Conservation (phyloP, 2,797 vertebrate species). For the Cuculus canorus region DNA sequence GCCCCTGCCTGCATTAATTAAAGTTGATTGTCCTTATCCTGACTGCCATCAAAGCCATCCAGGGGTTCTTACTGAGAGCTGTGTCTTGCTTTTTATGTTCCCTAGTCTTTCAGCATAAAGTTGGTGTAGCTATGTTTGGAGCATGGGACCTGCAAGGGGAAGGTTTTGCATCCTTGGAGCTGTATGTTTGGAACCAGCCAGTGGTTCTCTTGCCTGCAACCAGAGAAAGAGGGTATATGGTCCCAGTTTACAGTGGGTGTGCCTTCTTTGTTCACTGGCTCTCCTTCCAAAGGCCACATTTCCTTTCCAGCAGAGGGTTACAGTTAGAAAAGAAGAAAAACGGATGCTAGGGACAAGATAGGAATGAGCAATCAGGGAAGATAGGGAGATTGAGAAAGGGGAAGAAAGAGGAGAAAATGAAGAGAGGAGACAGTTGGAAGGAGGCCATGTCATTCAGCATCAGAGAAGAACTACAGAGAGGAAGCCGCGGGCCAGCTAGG, state of each 20-base stretch:
- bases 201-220: background rate
- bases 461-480: background rate
- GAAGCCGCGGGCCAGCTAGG: background rate
- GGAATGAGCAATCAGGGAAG: background rate
- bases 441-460: background rate
- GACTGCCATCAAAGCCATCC: background rate
- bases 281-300: background rate
- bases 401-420: background rate
- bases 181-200: background rate
- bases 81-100: background rate
- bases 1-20: background rate
- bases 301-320: background rate
- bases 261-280: background rate
- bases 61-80: background rate
- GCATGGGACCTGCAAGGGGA: background rate
- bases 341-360: background rate
- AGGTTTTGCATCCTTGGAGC: background rate
- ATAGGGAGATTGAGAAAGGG: background rate
- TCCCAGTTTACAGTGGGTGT: background rate
- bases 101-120: background rate
- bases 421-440: background rate
- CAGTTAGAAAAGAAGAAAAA: background rate
- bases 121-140: background rate
- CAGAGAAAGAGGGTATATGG: background rate
- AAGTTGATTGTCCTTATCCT: background rate